A percentile compares a stretch with the other conserved stretches of the same genome.
Conservation (phyloP, 2,113 vertebrate species). For the Ursus arctos region DNA sequence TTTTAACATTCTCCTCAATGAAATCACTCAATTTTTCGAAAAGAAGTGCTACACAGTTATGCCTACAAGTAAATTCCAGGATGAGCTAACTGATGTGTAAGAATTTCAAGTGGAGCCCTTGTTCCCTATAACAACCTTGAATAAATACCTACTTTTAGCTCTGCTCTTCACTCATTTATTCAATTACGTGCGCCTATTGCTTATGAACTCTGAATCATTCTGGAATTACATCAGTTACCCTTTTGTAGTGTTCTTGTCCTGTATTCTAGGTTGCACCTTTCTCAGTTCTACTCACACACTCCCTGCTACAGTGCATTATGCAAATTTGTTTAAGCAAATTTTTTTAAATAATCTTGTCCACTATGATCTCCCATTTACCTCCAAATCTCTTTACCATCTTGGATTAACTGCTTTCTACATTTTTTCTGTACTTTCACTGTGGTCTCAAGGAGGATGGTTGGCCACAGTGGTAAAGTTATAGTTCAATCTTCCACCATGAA, state of each 20-base stretch:
- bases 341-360: neutral
- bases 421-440: neutral
- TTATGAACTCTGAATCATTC: neutral
- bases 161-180: neutral
- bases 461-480: neutral
- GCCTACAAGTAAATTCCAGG: neutral
- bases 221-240: neutral
- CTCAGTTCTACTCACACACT: neutral
- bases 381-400: neutral
- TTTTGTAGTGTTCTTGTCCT: neutral
- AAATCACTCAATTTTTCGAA: neutral
- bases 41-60: neutral
- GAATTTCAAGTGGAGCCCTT: neutral
- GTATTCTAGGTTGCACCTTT: neutral
- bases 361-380: neutral
- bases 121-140: neutral
- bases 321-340: neutral
- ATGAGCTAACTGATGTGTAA: neutral
- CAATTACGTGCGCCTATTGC: neutral
- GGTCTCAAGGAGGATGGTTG: neutral
- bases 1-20: neutral
- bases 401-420: neutral
- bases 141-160: neutral
- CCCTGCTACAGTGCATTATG: neutral
- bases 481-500: neutral